Evolutionary conservation across 2,888 invertebrate genomes (phyloP).

Genomic region (Cataglyphis rosenhaueri): DNA sequence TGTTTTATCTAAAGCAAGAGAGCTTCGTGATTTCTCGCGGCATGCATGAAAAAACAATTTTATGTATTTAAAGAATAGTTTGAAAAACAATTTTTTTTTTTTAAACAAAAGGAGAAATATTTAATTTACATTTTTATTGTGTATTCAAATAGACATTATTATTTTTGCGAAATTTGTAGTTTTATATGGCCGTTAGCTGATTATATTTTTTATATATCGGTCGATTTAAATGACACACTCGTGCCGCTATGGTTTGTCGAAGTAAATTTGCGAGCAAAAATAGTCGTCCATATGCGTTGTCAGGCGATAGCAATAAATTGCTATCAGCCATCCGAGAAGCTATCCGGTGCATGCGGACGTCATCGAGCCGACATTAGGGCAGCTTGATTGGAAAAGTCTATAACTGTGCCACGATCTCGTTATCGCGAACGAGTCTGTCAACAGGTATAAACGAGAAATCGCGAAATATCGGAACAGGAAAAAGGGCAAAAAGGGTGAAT

Average conservation of each 20-base stretch:
- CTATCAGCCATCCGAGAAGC: conserved; percentile 44
- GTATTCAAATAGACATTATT: not conserved
- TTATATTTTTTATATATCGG: conserved; percentile 4
- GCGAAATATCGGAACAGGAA: conserved; percentile 40
- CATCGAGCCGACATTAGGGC: conserved; percentile 51
- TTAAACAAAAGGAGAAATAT: not conserved
- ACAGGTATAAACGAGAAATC: conserved; percentile 63
- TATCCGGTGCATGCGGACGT: conserved; percentile 45
- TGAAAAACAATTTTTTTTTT: not conserved
- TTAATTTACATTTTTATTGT: not conserved
- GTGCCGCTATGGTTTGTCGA: conserved; percentile 22
- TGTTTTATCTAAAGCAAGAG: not conserved
- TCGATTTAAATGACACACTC: conserved; percentile 27
- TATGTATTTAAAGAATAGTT: not conserved
- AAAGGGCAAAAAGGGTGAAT: conserved; percentile 28
- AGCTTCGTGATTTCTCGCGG: not conserved
- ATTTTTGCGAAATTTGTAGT: not conserved
- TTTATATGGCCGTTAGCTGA: not conserved
- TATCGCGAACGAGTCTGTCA: conserved; percentile 63
- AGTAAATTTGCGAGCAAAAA: conserved; percentile 39
- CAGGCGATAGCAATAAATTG: conserved; percentile 42
- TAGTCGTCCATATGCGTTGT: conserved; percentile 15
- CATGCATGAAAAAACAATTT: not conserved
- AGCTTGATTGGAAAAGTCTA: conserved; percentile 58
- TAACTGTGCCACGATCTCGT: conserved; percentile 62